Evolutionary conservation across 1,140 invertebrate species (phyloP).

Genomic region (Drosophila lowei): DNA sequence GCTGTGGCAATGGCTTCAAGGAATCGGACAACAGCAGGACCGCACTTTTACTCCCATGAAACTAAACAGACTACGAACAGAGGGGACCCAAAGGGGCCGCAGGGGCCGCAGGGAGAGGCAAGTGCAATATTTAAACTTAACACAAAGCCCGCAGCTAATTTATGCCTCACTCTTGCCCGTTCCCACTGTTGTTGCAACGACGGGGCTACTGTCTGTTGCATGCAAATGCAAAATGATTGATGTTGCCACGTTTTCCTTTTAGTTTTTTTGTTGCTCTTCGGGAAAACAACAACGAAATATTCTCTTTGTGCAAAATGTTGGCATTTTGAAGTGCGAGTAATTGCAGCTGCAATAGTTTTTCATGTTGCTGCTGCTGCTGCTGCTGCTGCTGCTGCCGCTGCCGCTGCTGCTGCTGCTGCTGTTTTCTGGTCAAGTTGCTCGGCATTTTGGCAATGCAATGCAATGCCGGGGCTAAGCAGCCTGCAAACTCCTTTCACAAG

Average conservation of each 20-base stretch:
- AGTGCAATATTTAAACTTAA: slow-evolving; percentile 64
- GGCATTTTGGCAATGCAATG: slow-evolving; percentile 49
- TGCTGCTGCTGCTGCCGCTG: slow-evolving; percentile 18
- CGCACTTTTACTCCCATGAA: slow-evolving; percentile 33
- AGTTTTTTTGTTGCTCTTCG: slow-evolving; percentile 18
- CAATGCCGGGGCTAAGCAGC: slow-evolving; percentile 24
- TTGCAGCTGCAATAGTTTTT: slow-evolving; percentile 80
- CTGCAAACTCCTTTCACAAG: slow-evolving; percentile 68
- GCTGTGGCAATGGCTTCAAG: slow-evolving; percentile 38
- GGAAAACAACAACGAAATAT: slow-evolving; percentile 63
- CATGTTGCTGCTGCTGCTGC: slow-evolving; percentile 58
- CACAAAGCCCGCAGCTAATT: slow-evolving; percentile 66
- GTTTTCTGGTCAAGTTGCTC: slow-evolving; percentile 49
- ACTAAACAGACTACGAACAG: slow-evolving; percentile 34
- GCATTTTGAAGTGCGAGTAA: slow-evolving; percentile 80
- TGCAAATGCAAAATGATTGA: slow-evolving; percentile 77
- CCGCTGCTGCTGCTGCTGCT: slow-evolving; percentile 13
- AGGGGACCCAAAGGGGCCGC: too few relatives aligned
- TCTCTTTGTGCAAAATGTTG: slow-evolving; percentile 78
- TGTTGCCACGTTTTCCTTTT: slow-evolving; percentile 62
- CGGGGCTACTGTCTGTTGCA: slow-evolving; percentile 62
- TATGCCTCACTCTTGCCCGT: slow-evolving; percentile 60
- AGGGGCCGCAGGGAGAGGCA: slow-evolving; percentile 12
- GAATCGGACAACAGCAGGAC: neutral
- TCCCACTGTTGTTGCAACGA: slow-evolving; percentile 24